Base-by-base conservation (phyloP, 92 coral and sea anemone genomes). In the Porites cylindrica region DNA sequence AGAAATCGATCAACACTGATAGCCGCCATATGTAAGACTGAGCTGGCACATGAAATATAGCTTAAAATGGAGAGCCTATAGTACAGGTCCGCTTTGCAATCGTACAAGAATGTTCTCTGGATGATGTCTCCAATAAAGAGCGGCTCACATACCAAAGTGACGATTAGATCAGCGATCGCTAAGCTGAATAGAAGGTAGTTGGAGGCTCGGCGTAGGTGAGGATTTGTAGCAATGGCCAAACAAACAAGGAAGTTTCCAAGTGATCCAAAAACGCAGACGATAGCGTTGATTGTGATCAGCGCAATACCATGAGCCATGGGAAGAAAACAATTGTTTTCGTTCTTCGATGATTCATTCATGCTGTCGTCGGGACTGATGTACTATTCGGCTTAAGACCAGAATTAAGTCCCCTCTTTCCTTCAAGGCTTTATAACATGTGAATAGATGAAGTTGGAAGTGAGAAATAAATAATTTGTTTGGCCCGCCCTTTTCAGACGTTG, bases 221-320 rank as follows among this genome's bases (percentile, higher is more conserved):
- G 10, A n/a, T n/a, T 66, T 19, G 38, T 66, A 13, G 11, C 4
- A 26, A 66, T 4, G 0, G 85, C 91, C 20, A 82, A 43, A 18
- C 85, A 65, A 79, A 88, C 80, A 24, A 82, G 82, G 60, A 88
- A 8, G 56, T 88, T 88, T 2, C 91, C 91, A 81, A 82, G 26
- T 6, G 91, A 75, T 8, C 91, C 91, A 19, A 70, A 53, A 10
- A 75, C 58, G 29, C 78, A 60, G 65, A 82, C 77, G 14, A 88
- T 54, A 54, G 72, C 19, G 76, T 88, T 82, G 19, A 8, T 8
- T 80, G 62, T 18, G n/a, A 80, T 68, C 5, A 80, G 84, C 8
- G 63, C 84, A 51, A 80, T 32, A 10, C 84, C 84, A 10, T 80
- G 74, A 23, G 62, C 20, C n/a, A 65, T 2, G 0, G 81, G 81